These are phyloP conservation scores for Megalops cyprinoides DNA, from an alignment of 2,797 vertebrate species.

Conservation along the genomic window DNA sequence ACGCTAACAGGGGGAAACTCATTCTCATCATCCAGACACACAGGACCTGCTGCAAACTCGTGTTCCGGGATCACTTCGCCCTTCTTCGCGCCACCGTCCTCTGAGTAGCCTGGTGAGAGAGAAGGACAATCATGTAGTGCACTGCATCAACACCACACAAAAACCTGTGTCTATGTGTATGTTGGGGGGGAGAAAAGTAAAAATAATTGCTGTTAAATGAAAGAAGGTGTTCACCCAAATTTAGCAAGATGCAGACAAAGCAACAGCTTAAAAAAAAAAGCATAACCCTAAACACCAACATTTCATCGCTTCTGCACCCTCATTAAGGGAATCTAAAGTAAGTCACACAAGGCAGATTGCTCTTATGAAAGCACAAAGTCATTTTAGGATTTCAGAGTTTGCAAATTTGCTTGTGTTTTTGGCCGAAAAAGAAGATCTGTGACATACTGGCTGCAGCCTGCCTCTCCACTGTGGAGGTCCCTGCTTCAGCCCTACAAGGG, in stretches of 20 bases:
- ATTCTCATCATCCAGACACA: slow-evolving; percentile 90
- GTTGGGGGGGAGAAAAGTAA: not conserved
- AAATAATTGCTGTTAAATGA: not conserved
- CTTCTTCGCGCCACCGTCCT: slow-evolving; percentile 86
- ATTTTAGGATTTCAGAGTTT: too few species aligned
- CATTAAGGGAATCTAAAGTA: too few species aligned
- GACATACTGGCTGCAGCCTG: too few species aligned
- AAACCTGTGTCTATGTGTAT: not conserved
- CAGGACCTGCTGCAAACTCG: slow-evolving; percentile 87
- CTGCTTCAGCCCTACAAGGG: not conserved
- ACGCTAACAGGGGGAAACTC: slow-evolving; percentile 93
- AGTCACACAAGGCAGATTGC: too few species aligned
- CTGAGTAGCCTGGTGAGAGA: slow-evolving; percentile 82
- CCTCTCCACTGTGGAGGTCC: not conserved
- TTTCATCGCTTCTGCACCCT: too few species aligned
- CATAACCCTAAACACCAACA: too few species aligned
- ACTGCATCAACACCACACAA: not conserved
- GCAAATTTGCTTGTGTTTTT: too few species aligned
- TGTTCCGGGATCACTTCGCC: slow-evolving; percentile 93
- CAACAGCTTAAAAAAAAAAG: too few species aligned
- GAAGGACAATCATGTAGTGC: not conserved
- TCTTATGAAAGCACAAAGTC: too few species aligned
- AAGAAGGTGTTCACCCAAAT: not conserved
- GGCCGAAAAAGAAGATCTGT: too few species aligned
- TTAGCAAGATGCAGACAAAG: too few species aligned